phyloP scores from a whole-genome alignment of 2,113 vertebrate genomes.

The Fregetta grallaria region DNA sequence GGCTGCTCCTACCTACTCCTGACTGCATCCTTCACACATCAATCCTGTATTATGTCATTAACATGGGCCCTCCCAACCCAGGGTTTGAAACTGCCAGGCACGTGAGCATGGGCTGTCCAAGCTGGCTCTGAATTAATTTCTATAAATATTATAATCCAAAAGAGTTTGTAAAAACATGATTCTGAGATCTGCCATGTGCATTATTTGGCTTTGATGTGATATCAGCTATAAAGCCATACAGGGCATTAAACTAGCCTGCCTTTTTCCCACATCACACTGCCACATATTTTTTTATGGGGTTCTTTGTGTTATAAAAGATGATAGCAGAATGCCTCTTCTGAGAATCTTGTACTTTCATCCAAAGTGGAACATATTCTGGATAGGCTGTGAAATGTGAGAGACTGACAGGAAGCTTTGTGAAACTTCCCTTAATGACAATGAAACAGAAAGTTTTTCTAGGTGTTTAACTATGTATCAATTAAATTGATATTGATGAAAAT shows the following conservation, averaged over 20 bases:
- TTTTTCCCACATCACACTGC: background rate
- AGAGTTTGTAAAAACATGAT: background rate
- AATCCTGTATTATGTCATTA: background rate
- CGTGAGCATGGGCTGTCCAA: background rate
- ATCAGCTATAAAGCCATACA: background rate
- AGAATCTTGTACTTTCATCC: background rate
- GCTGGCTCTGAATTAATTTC: background rate
- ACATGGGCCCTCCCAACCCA: background rate
- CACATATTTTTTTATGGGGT: background rate
- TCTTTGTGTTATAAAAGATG: background rate
- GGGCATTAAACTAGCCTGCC: background rate
- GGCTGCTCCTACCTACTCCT: background rate
- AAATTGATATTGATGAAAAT: background rate
- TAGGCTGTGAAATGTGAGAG: background rate
- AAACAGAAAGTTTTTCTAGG: background rate
- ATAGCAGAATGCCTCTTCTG: background rate
- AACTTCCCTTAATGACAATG: background rate
- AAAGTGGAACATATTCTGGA: background rate
- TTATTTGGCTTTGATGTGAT: background rate
- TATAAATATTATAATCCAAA: background rate
- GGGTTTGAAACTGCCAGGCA: background rate
- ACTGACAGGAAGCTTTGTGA: background rate
- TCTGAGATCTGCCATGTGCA: background rate
- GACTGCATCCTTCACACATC: background rate
- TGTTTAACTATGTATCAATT: background rate